Conservation (phyloP, 2,113 vertebrate genomes). For the Hemichromis elongatus region DNA sequence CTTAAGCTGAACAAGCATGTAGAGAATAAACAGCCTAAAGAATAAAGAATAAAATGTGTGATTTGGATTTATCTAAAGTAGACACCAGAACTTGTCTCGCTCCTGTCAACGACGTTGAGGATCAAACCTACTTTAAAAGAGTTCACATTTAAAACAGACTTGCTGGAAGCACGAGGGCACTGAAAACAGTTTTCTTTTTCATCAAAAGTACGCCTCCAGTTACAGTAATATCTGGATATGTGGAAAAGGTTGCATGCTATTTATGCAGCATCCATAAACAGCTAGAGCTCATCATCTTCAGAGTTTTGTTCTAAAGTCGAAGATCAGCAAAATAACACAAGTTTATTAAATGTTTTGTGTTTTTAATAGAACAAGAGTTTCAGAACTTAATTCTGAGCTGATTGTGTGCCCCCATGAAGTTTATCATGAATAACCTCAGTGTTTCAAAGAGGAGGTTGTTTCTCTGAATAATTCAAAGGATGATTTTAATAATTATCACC, state of each 20-base stretch:
- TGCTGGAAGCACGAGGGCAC: not conserved
- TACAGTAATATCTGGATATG: not conserved
- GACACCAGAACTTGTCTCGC: not conserved
- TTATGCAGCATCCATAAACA: not conserved
- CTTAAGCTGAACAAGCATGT: not conserved
- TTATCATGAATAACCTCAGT: not conserved
- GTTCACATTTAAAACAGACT: not conserved
- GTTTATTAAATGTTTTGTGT: not conserved
- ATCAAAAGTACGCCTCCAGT: not conserved
- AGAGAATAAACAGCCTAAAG: not conserved
- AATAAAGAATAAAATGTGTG: not conserved
- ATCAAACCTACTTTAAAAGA: not conserved
- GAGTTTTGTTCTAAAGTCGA: not conserved
- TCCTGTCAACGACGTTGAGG: not conserved
- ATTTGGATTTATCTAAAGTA: constrained; percentile 7
- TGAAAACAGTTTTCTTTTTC: not conserved
- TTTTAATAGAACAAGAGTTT: not conserved
- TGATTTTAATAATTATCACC: not conserved
- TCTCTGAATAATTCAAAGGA: not conserved
- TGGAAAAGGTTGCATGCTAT: not conserved
- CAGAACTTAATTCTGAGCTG: not conserved
- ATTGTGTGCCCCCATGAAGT: not conserved
- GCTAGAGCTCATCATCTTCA: not conserved
- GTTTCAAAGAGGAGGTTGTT: not conserved
- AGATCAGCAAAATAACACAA: not conserved